Base-by-base conservation (phyloP, 2,888 invertebrate genomes). In the Eulithis prunata region DNA sequence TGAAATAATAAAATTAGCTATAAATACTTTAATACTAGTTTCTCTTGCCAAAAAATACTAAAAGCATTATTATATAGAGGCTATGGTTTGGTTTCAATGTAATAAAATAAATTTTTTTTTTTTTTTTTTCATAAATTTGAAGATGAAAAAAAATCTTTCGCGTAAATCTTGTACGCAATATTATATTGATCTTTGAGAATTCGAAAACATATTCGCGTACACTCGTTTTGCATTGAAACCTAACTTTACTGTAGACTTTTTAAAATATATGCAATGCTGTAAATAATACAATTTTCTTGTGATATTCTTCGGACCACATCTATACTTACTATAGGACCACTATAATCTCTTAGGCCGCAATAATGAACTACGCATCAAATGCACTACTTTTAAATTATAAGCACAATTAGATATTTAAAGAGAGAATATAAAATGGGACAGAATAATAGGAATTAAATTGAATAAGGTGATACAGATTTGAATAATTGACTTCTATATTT, bases 11-110 rank as follows among this genome's bases (percentile, higher is more conserved):
- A 11, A 7, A 41, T 41, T 41, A 41, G 32, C 6, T 41, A 41
- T 41, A 41, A 11, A 41, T 41, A 38, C 3, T 38, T 10, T 6
- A 46, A 36, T 49, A 38, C 36, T 57, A 57, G 47, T 14, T 43
- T 59, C 72, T 83, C 81, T 85, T 85, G 83, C 83, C 84, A 82
- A 79, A 77, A 10, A 64, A 47, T 55, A 28, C 41, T 43, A 12
- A 32, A 43, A 55, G 2, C 5, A 21, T 28, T 55, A 41, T 41
- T 38, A 8, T 47, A 14, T 54, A 11, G 12, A 28, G 43, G 55
- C 43, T 55, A 55, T 14, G 12, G 13, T 14, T 47, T 13, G 47
- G n/a, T 14, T 14, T 14, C 13, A 47, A 14, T 14, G 47, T 47
- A 47, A 47, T 32, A 32, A 32, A 32, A 32, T 32, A 32, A 32